Evolutionary conservation across 2,113 vertebrate species (phyloP).

Genomic region (Plecotus auritus): DNA sequence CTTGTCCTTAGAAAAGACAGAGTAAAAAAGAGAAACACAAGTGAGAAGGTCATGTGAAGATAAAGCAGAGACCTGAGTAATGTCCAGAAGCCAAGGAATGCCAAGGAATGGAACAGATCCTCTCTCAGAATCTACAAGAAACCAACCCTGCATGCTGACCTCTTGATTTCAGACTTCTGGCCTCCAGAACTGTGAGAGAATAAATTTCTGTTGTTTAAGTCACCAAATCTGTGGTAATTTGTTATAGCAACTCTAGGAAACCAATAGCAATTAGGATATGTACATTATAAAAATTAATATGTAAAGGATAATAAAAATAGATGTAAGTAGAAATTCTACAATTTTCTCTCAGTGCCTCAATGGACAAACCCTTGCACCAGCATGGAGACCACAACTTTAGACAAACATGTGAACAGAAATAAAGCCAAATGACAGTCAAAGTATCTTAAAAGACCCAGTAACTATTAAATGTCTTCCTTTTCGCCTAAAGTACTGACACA

Average conservation of each 20-base stretch:
- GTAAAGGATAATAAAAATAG: not conserved
- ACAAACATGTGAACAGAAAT: not conserved
- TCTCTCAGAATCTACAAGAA: not conserved
- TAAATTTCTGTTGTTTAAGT: not conserved
- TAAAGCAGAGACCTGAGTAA: not conserved
- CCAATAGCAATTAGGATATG: not conserved
- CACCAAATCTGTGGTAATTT: not conserved
- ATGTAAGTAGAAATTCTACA: not conserved
- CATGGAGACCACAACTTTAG: not conserved
- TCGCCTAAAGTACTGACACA: not conserved
- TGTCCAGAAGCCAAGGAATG: not conserved
- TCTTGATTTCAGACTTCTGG: not conserved
- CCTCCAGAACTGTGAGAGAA: not conserved
- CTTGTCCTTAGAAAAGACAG: not conserved
- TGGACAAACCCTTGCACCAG: not conserved
- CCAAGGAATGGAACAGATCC: not conserved
- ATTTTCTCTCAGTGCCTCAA: not conserved
- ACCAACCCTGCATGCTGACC: not conserved
- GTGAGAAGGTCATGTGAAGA: not conserved
- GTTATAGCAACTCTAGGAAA: not conserved
- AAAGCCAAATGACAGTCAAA: not conserved
- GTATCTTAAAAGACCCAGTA: not conserved
- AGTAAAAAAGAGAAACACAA: not conserved
- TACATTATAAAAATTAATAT: constrained; percentile 2
- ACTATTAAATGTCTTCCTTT: not conserved